Conservation (phyloP, 2,888 invertebrate species). For the Habroteleia sp. region DNA sequence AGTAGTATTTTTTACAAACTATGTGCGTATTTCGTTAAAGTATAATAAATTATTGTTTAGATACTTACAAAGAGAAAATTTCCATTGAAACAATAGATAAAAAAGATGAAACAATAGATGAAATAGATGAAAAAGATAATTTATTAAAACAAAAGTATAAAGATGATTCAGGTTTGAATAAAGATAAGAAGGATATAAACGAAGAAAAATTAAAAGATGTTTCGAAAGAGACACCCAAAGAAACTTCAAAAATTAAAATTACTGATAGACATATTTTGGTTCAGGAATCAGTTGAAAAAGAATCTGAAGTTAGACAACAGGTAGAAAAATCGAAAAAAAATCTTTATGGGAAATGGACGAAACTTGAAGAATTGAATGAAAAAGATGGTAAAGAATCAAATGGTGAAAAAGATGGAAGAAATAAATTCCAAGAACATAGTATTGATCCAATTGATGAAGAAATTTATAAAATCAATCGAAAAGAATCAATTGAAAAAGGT, state of each 20-base stretch:
- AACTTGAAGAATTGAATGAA: slow-evolving; percentile 72
- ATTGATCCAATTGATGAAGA: too few species aligned
- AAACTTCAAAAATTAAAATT: slow-evolving; percentile 42
- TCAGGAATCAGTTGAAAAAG: slow-evolving; percentile 83
- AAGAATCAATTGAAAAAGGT: too few species aligned
- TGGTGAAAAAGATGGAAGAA: slow-evolving; percentile 62
- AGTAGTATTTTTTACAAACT: background rate
- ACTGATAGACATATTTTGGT: slow-evolving; percentile 14
- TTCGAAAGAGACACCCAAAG: slow-evolving; percentile 14
- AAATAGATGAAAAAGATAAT: too few species aligned
- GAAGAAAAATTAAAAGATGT: slow-evolving; percentile 40
- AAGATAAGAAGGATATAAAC: background rate
- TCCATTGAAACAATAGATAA: too few species aligned
- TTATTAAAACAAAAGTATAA: too few species aligned
- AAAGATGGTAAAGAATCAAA: slow-evolving; percentile 80
- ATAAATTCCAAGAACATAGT: slow-evolving; percentile 57
- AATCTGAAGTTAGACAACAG: slow-evolving; percentile 68
- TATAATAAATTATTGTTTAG: too few species aligned
- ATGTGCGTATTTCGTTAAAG: background rate
- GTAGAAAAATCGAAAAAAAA: slow-evolving; percentile 12
- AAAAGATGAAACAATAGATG: too few species aligned
- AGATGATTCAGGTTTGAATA: too few species aligned
- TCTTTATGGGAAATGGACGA: slow-evolving; percentile 61
- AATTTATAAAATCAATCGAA: slow-evolving; percentile 21
- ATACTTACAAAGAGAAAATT: too few species aligned